phyloP scores from a whole-genome alignment of 2,113 vertebrate genomes.

The Cyanistes caeruleus region DNA sequence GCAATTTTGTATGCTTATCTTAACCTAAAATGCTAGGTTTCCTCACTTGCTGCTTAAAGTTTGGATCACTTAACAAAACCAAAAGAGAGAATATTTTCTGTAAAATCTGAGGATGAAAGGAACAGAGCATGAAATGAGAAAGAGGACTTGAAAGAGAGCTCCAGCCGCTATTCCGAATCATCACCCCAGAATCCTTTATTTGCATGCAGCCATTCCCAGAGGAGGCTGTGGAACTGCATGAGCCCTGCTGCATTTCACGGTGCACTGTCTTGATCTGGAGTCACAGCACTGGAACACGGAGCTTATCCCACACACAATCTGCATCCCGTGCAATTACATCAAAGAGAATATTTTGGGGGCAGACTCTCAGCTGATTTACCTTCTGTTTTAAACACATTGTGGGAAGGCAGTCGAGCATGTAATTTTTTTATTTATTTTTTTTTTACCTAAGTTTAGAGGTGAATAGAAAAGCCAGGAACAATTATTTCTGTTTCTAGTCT shows the following conservation, averaged over 20 bases:
- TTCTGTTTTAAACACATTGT: neutral
- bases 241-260: constrained; percentile 43
- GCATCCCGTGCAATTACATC: constrained; percentile 15
- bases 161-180: neutral
- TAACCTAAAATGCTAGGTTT: constrained; percentile 6
- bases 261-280: constrained; percentile 22
- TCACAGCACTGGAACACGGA: neutral
- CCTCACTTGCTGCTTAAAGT: constrained; percentile 29
- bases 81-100: constrained; percentile 36
- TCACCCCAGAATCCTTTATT: constrained; percentile 26
- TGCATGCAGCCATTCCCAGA: constrained; percentile 52
- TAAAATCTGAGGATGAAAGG: constrained; percentile 63
- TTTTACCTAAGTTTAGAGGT: neutral
- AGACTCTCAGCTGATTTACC: neutral
- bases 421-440: neutral
- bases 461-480: neutral
- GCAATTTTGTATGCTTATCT: constrained; percentile 43
- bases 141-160: constrained; percentile 58
- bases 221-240: constrained; percentile 8
- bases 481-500: neutral
- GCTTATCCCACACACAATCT: constrained; percentile 53
- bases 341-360: neutral
- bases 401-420: neutral
- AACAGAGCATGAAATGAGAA: constrained; percentile 60
- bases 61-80: constrained; percentile 22